These are phyloP conservation scores for Ophioninae sp. DNA, from an alignment of 2,888 invertebrate genomes.

Conservation along the genomic window DNA sequence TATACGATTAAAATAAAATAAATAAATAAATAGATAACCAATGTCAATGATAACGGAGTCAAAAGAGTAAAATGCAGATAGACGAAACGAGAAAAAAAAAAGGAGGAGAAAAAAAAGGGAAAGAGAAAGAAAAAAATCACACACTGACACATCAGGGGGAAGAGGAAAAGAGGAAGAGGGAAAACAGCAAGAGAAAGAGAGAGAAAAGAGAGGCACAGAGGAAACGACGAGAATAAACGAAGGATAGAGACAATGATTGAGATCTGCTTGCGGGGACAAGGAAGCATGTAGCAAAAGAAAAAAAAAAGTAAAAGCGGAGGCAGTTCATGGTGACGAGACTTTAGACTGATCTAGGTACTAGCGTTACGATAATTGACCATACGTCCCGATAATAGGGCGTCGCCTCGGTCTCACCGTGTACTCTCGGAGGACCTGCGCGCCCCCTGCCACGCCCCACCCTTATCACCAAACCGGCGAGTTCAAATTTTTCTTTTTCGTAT, in stretches of 20 bases:
- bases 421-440: not conserved
- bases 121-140: constrained; percentile 58
- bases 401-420: constrained; percentile 55
- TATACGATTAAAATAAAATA: constrained; percentile 41
- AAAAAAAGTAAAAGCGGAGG: constrained; percentile 75
- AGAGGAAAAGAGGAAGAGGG: constrained; percentile 60
- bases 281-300: constrained; percentile 61
- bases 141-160: constrained; percentile 60
- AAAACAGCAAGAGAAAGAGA: constrained; percentile 58
- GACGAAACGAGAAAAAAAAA: constrained; percentile 45
- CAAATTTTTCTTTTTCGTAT: not conserved
- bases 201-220: too few relatives aligned
- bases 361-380: constrained; percentile 77
- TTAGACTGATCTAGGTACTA: constrained; percentile 81
- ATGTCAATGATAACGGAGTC: constrained; percentile 64
- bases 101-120: constrained; percentile 48
- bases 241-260: constrained; percentile 56
- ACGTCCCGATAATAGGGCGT: constrained; percentile 71
- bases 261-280: constrained; percentile 77
- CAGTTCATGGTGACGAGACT: constrained; percentile 81
- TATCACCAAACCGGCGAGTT: not conserved
- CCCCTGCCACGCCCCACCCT: not conserved
- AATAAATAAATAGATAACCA: constrained; percentile 40
- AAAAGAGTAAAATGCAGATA: constrained; percentile 56
- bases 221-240: constrained; percentile 43